Conservation (phyloP, 2,113 vertebrate species). For the Paedocypris sp. region DNA sequence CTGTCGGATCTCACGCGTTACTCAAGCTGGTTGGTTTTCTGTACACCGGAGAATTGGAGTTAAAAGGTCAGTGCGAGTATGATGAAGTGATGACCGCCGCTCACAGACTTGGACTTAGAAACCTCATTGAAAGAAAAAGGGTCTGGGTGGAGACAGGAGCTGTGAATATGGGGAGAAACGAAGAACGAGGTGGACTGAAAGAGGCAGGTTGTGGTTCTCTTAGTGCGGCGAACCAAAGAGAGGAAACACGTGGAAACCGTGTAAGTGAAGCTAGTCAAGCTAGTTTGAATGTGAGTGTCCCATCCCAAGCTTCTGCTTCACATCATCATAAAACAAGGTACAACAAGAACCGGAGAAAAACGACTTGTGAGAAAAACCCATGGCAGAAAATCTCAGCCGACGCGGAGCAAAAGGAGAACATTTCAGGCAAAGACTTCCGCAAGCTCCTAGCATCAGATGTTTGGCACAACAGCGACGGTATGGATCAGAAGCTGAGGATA, state of each 20-base stretch:
- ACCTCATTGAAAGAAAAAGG: constrained; percentile 45
- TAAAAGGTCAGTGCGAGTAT: constrained; percentile 54
- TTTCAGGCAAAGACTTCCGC: neutral
- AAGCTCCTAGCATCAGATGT: neutral
- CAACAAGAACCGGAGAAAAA: neutral
- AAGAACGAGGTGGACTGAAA: constrained; percentile 13
- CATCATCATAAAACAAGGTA: neutral
- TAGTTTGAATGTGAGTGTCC: neutral
- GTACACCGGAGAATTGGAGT: constrained; percentile 71
- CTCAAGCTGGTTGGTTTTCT: constrained; percentile 74
- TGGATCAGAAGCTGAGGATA: constrained; percentile 40
- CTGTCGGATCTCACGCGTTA: constrained; percentile 60
- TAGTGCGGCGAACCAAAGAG: too few species aligned
- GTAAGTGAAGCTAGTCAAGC: neutral
- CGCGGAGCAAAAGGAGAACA: neutral
- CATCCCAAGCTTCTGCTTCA: neutral
- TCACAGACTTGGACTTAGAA: constrained; percentile 58
- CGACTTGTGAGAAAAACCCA: constrained; percentile 1
- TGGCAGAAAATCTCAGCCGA: neutral
- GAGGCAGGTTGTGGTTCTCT: too few species aligned
- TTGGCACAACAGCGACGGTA: neutral
- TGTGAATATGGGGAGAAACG: neutral
- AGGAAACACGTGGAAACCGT: too few species aligned
- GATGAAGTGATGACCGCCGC: constrained; percentile 68
- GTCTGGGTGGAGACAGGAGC: neutral